Evolutionary conservation across 2,113 vertebrate species (phyloP), one percentile per base, ranked within the genome.

Genomic region (Merops nubicus): DNA sequence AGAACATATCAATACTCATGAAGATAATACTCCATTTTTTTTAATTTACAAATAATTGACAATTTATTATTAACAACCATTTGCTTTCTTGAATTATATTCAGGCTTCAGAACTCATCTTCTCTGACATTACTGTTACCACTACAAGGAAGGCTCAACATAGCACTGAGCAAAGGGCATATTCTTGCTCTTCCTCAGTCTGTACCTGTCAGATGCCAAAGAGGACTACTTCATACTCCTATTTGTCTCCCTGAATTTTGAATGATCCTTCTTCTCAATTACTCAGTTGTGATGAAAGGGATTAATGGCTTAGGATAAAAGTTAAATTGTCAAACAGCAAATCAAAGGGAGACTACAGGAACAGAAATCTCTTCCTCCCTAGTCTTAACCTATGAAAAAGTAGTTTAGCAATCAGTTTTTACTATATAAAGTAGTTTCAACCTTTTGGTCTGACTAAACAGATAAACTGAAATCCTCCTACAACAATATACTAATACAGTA

Each of bases 1-100:
- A 82, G 16, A 82, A 82, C 10, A 22, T 40, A 68, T 19, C 34
- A 68, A 82, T 40, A 72, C 10, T 51, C 12, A 43, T 3, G 4
- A 25, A 76, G 63, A 40, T 33, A 1, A 34, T 36, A 62, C 5
- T 51, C 10, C 17, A 8, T 33, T 60, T 20, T 74, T 82, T 40
- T n/a, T n/a, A n/a, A n/a, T n/a, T n/a, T n/a, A n/a, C n/a, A n/a
- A n/a, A n/a, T n/a, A n/a, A n/a, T n/a, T n/a, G n/a, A n/a, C n/a
- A n/a, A n/a, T n/a, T n/a, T n/a, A n/a, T n/a, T n/a, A 45, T 11
- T 87, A 47, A 67, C 43, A 78, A 14, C 4, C 11, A 65, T 63
- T 89, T 87, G 21, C 34, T 93, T 92, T 69, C 64, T 33, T 73
- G 18, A 70, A 29, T 45, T 73, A 48, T 29, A 77, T 74, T 65